These are phyloP conservation scores for Trichogramma evanescens DNA, from an alignment of 2,888 invertebrate species.

Conservation along the genomic window DNA sequence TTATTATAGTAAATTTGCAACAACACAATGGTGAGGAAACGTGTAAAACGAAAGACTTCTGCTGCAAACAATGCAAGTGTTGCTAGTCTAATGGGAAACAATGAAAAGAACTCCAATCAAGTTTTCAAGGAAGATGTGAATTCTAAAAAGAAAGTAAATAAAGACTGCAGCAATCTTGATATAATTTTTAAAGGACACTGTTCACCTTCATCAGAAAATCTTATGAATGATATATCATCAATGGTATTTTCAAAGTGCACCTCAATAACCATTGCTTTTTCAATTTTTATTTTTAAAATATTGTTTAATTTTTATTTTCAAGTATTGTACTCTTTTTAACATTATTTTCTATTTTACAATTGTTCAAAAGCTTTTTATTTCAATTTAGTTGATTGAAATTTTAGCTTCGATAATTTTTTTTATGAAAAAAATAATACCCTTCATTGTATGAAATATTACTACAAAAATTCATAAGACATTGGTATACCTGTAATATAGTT, in stretches of 20 bases:
- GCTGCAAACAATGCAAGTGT: slow-evolving; percentile 29
- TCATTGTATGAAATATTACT: too few species aligned
- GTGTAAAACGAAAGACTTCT: slow-evolving; percentile 35
- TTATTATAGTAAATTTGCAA: slow-evolving; percentile 25
- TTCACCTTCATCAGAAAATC: slow-evolving; percentile 29
- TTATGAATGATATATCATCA: slow-evolving; percentile 35
- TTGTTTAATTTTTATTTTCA: slow-evolving; percentile 5
- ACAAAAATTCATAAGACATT: background rate
- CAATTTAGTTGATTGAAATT: background rate
- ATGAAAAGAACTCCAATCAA: slow-evolving; percentile 29
- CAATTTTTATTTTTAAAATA: background rate
- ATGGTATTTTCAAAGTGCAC: slow-evolving; percentile 31
- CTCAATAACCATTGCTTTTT: slow-evolving; percentile 5
- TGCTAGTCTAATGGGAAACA: slow-evolving; percentile 31
- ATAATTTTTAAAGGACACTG: slow-evolving; percentile 39
- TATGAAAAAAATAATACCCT: too few species aligned
- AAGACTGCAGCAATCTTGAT: slow-evolving; percentile 38
- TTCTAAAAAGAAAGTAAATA: slow-evolving; percentile 31
- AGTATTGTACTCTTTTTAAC: background rate
- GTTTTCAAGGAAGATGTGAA: slow-evolving; percentile 29
- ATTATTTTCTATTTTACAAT: background rate
- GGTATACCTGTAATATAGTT: background rate
- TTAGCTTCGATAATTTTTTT: too few species aligned
- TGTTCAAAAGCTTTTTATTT: background rate
- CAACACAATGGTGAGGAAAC: slow-evolving; percentile 36